Conservation (phyloP, 2,797 vertebrate genomes). For the Erethizon dorsatum region DNA sequence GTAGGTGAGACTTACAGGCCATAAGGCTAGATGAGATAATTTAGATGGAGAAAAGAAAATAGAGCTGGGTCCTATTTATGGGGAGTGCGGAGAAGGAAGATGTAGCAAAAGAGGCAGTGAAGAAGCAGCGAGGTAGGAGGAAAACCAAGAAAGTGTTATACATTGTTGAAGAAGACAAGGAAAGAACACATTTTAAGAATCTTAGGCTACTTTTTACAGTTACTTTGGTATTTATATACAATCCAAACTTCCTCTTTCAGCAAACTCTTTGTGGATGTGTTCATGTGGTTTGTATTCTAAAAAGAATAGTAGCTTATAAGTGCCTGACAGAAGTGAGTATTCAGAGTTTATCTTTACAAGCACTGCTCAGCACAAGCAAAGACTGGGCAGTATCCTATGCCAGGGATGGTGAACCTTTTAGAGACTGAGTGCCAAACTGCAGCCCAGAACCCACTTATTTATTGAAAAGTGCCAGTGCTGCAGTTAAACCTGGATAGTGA, state of each 20-base stretch:
- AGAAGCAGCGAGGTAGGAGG: not conserved
- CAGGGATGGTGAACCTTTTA: not conserved
- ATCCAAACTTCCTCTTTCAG: not conserved
- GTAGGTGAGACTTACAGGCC: not conserved
- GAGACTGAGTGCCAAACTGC: not conserved
- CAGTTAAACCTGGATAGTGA: not conserved
- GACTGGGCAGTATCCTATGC: not conserved
- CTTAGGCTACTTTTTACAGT: not conserved
- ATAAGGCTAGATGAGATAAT: not conserved
- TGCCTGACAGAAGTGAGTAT: not conserved
- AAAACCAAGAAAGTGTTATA: not conserved
- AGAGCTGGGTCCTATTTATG: not conserved
- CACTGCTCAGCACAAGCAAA: not conserved
- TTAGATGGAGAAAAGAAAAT: not conserved
- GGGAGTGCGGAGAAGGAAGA: not conserved
- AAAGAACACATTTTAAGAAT: not conserved
- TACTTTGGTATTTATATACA: not conserved
- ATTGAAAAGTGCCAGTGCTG: not conserved
- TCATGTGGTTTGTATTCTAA: constrained; percentile 2
- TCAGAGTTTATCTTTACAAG: not conserved
- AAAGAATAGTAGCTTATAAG: not conserved
- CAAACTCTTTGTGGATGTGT: not conserved
- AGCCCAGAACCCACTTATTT: no score
- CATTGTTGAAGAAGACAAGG: not conserved
- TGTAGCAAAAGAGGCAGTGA: not conserved